phyloP scores from a whole-genome alignment of 2,888 invertebrate species.

The Nemotelus pantherinus region DNA sequence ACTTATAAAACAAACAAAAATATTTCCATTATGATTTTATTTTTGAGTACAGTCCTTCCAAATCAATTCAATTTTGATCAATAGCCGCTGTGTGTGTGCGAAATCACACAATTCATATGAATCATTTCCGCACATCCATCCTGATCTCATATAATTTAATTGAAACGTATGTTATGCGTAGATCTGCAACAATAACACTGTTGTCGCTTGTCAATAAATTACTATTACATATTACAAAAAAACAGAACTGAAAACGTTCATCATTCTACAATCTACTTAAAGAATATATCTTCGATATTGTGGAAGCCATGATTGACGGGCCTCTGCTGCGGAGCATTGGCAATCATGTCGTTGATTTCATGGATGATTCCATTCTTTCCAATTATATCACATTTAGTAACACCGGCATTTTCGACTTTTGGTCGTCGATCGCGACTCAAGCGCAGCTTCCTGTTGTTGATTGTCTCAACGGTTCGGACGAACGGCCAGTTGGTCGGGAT shows the following conservation, averaged over 20 bases:
- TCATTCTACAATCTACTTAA: conserved; percentile 45
- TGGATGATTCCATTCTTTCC: conserved; percentile 64
- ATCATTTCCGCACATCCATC: too few species aligned
- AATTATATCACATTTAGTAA: conserved; percentile 64
- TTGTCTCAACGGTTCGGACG: conserved; percentile 62
- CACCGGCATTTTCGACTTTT: conserved; percentile 64
- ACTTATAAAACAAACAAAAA: too few species aligned
- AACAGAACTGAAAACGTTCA: neutral
- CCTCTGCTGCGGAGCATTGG: conserved; percentile 51
- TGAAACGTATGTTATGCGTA: too few species aligned
- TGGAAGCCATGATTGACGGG: conserved; percentile 51
- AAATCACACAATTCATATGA: too few species aligned
- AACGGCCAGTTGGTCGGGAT: conserved; percentile 65
- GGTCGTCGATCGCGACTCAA: conserved; percentile 64
- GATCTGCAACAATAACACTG: too few species aligned
- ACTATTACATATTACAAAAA: neutral
- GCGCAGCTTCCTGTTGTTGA: conserved; percentile 60
- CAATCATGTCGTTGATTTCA: conserved; percentile 64
- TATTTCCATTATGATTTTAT: too few species aligned
- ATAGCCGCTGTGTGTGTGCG: too few species aligned
- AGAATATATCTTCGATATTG: conserved; percentile 52
- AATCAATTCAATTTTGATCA: too few species aligned
- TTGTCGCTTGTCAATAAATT: too few species aligned
- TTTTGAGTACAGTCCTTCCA: too few species aligned
- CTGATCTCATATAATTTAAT: too few species aligned